Evolutionary conservation across 2,888 invertebrate genomes (phyloP), one percentile per base, ranked within the genome.

Genomic region (Philonicus albiceps): DNA sequence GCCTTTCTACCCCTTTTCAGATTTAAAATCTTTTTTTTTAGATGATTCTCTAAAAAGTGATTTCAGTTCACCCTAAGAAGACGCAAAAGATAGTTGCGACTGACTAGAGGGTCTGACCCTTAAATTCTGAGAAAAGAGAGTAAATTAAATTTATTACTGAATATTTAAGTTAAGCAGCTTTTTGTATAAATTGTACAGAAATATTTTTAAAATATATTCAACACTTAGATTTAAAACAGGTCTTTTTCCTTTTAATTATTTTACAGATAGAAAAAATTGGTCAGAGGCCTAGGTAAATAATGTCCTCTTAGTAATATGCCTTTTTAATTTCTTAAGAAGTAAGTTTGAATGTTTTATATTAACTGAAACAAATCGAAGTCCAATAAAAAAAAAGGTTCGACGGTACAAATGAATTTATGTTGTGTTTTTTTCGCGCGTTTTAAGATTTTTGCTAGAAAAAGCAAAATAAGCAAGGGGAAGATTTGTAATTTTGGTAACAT

Each of bases 121-220:
- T 49, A 13, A 27, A 80, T n/a, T 80, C 19, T 53, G 27, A n/a
- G 53, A 80, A 49, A 49, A 53, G 37, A 37, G 37, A 37, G 80
- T 80, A 80, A 80, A 80, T 27, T 43, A 53, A 80, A 49, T 49
- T 22, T 30, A 27, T 80, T 80, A 7, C 30, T 53, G 53, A 49
- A 80, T 53, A 80, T 80, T 80, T 80, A 76, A 43, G 22, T 5
- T 76, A 76, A 76, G 76, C n/a, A 13, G 64, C 27, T 53, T 80
- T 80, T 80, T 80, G 80, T 80, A 80, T 53, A 80, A 83, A 83
- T 72, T 83, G 83, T 83, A 83, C 83, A 83, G 83, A 83, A 83
- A 83, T 83, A 83, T 34, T 83, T 83, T 83, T 55, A 72, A 83
- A 83, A 83, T 83, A 83, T 83, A 83, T 83, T 22, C 64, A 83